These are phyloP conservation scores for Oligia strigilis DNA, from an alignment of 2,888 invertebrate species.

Conservation along the genomic window DNA sequence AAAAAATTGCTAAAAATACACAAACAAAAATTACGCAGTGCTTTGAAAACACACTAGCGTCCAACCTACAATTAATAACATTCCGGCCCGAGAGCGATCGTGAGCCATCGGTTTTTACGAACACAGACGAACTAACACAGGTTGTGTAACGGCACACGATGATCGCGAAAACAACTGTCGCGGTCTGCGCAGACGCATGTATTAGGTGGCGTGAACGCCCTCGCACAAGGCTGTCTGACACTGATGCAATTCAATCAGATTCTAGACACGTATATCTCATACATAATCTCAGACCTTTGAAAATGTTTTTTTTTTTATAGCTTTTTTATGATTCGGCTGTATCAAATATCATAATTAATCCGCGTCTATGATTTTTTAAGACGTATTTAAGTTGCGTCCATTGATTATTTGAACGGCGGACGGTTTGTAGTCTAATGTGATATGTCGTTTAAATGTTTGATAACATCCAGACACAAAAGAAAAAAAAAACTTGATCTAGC, in stretches of 20 bases:
- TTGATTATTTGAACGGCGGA: conserved; percentile 30
- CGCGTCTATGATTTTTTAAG: conserved; percentile 41
- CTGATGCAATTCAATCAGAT: conserved; percentile 73
- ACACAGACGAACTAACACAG: conserved; percentile 57
- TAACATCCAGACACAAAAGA: conserved; percentile 38
- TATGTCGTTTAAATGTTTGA: conserved; percentile 11
- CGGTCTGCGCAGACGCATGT: conserved; percentile 75
- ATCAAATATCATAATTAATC: conserved; percentile 59
- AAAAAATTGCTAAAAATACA: conserved; percentile 4
- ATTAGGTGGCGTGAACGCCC: conserved; percentile 79
- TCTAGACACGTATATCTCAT: conserved; percentile 65
- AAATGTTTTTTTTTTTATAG: conserved; percentile 45
- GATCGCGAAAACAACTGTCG: conserved; percentile 68
- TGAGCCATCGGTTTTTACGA: conserved; percentile 53
- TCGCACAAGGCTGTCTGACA: conserved; percentile 80
- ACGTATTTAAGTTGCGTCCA: conserved; percentile 16
- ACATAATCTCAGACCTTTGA: conserved; percentile 51
- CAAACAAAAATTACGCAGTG: conserved; percentile 32
- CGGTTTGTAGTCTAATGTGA: not conserved
- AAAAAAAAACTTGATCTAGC: conserved; percentile 46
- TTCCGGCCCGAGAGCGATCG: conserved; percentile 40
- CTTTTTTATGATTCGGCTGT: conserved; percentile 33
- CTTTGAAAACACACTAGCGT: conserved; percentile 38
- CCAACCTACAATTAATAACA: conserved; percentile 48
- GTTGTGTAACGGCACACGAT: conserved; percentile 67